Evolutionary conservation across 2,113 vertebrate genomes (phyloP).

Genomic region (Hypanus sabinus): DNA sequence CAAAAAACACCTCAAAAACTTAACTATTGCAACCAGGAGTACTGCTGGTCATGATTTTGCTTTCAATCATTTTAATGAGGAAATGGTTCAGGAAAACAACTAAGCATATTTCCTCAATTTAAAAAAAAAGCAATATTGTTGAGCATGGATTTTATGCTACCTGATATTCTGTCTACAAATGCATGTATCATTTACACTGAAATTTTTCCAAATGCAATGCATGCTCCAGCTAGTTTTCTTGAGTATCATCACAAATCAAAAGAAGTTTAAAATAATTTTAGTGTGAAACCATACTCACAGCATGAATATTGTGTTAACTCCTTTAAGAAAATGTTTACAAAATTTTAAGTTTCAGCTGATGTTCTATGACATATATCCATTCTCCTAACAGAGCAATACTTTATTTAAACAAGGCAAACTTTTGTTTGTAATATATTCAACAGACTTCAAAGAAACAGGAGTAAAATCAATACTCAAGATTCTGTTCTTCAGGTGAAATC

Average conservation of each 20-base stretch:
- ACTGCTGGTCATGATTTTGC: neutral
- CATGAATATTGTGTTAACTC: neutral
- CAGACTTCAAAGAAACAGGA: neutral
- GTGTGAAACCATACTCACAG: neutral
- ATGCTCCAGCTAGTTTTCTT: neutral
- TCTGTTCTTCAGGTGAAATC: neutral
- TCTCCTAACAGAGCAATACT: neutral
- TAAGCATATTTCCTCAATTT: neutral
- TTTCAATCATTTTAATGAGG: slow-evolving; percentile 16
- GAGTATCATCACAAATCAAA: neutral
- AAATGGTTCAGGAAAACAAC: neutral
- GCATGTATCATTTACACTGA: slow-evolving; percentile 19
- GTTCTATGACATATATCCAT: neutral
- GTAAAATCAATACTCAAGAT: neutral
- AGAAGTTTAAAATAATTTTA: neutral
- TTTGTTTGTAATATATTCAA: neutral
- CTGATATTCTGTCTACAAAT: neutral
- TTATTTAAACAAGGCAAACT: neutral
- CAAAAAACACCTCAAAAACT: neutral
- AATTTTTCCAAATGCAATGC: neutral
- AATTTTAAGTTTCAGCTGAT: neutral
- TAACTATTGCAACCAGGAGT: neutral
- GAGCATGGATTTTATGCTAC: neutral
- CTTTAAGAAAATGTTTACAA: neutral
- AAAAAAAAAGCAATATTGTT: slow-evolving; percentile 4